Conservation (phyloP, 1,140 invertebrate species). For the Aphis craccivora region DNA sequence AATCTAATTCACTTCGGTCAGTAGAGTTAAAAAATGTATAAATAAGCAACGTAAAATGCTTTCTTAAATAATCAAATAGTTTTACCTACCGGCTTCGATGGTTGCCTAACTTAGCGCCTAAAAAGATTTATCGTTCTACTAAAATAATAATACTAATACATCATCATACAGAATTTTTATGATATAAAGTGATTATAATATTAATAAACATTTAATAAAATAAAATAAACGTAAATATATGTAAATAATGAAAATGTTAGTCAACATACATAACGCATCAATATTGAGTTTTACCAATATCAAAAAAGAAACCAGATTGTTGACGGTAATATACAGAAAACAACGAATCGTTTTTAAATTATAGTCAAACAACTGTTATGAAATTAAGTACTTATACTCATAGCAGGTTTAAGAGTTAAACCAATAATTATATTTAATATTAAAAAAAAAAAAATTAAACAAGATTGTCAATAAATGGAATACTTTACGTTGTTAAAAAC, state of each 20-base stretch:
- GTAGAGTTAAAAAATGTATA: background rate
- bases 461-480: background rate
- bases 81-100: background rate
- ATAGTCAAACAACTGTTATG: background rate
- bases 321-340: background rate
- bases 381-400: background rate
- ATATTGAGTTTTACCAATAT: background rate
- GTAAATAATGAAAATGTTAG: background rate
- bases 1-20: background rate
- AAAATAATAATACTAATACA: background rate
- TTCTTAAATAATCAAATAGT: conserved; percentile 1
- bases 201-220: background rate
- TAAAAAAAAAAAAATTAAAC: background rate
- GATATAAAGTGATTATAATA: background rate
- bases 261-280: background rate
- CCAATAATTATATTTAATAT: too few relatives aligned
- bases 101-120: conserved; percentile 12
- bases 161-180: background rate
- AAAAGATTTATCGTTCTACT: background rate
- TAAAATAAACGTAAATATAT: background rate
- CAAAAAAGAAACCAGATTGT: background rate
- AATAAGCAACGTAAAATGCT: background rate
- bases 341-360: background rate
- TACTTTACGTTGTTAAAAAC: background rate
- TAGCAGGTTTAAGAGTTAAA: background rate